These are phyloP conservation scores for Harpalus rufipes DNA, from an alignment of 2,888 invertebrate genomes.

Conservation along the genomic window DNA sequence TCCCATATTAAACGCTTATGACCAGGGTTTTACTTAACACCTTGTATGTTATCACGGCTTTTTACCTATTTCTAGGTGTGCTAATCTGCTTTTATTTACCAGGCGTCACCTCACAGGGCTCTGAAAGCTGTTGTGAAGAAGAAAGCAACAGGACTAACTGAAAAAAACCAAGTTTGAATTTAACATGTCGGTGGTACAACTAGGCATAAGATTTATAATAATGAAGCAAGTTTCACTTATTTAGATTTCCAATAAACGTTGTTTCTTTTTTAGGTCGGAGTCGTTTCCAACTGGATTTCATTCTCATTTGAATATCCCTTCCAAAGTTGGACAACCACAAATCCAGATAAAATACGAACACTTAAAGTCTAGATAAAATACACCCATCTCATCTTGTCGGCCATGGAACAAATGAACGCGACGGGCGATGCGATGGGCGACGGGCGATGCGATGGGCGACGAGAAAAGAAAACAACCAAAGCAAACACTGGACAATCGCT, in stretches of 20 bases:
- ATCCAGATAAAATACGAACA: constrained; percentile 31
- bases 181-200: no score
- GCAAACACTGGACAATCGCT: not conserved
- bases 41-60: no score
- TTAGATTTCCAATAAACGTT: not conserved
- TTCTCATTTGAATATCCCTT: constrained; percentile 5
- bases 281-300: not conserved
- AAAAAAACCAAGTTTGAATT: no score
- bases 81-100: no score
- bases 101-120: no score
- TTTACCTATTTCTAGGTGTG: no score
- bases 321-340: constrained; percentile 10
- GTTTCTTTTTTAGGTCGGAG: constrained; percentile 9
- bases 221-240: not conserved
- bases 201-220: not conserved
- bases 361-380: constrained; percentile 49
- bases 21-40: no score
- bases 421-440: not conserved
- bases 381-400: constrained; percentile 15
- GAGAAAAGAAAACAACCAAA: constrained; percentile 19
- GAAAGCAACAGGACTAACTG: no score
- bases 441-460: not conserved
- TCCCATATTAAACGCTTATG: no score
- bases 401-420: not conserved
- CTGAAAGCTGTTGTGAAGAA: no score